Evolutionary conservation across 2,113 vertebrate genomes (phyloP).

Genomic region (Pangasianodon hypophthalmus): DNA sequence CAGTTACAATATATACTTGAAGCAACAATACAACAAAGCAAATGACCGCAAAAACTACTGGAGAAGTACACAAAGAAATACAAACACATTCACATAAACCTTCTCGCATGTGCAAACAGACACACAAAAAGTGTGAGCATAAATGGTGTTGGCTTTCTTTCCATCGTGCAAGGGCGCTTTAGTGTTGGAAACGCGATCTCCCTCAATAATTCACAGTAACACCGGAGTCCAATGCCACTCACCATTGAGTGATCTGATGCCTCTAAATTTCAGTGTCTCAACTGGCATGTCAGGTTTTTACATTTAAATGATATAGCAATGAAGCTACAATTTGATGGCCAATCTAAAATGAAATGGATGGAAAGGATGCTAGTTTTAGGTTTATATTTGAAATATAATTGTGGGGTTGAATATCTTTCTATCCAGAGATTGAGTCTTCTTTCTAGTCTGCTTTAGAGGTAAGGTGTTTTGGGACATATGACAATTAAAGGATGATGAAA

Average conservation of each 20-base stretch:
- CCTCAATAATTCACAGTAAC: slow-evolving; percentile 73
- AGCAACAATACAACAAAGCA: background rate
- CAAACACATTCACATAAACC: slow-evolving; percentile 33
- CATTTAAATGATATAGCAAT: background rate
- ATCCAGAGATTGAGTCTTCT: background rate
- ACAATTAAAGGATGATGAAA: background rate
- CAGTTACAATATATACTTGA: slow-evolving; percentile 22
- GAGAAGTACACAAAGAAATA: slow-evolving; percentile 13
- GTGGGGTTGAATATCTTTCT: background rate
- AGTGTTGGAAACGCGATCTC: slow-evolving; percentile 66
- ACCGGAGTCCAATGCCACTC: slow-evolving; percentile 65
- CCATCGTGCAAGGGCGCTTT: slow-evolving; percentile 66
- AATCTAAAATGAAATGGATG: background rate
- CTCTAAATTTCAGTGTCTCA: slow-evolving; percentile 36
- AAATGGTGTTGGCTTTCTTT: slow-evolving; percentile 78
- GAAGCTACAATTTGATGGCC: background rate
- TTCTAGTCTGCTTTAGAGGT: background rate
- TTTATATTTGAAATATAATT: background rate
- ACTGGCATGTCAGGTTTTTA: background rate
- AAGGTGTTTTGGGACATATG: background rate
- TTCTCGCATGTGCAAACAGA: slow-evolving; percentile 48
- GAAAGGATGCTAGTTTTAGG: background rate
- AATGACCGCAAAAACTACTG: background rate
- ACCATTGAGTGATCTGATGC: slow-evolving; percentile 67
- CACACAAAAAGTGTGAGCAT: slow-evolving; percentile 63